Percentiles rank a stretch among this genome's conserved stretches.
Conservation (phyloP, 1,140 invertebrate species). For the Philaenus spumarius region DNA sequence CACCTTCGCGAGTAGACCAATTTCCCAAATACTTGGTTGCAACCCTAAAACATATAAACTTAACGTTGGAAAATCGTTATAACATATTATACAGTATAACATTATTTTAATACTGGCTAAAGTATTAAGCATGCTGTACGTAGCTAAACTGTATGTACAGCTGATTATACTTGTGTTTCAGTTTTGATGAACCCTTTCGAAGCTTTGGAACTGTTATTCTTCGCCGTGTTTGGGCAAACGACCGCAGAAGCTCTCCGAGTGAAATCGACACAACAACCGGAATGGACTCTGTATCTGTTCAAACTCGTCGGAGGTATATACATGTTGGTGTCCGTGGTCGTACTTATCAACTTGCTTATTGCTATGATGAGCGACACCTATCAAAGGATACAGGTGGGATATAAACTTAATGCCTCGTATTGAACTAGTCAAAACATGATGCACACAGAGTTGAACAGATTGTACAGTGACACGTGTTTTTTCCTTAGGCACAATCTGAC, state of each 20-base stretch:
- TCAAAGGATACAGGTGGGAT: conserved; percentile 90
- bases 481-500: conserved; percentile 89
- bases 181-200: conserved; percentile 80
- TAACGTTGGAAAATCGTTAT: too few species aligned
- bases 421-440: too few species aligned
- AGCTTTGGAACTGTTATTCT: conserved; percentile 96
- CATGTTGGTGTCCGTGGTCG: conserved; percentile 97
- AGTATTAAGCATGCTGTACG: too few species aligned
- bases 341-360: conserved; percentile 98
- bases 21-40: too few species aligned
- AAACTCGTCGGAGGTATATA: conserved; percentile 85
- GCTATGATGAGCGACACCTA: conserved; percentile 99
- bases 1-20: too few species aligned
- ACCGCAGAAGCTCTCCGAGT: conserved; percentile 72
- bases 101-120: too few species aligned
- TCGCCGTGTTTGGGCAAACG: conserved; percentile 97
- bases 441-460: neutral
- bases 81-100: too few species aligned
- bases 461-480: neutral
- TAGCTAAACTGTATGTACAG: too few species aligned
- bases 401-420: too few species aligned
- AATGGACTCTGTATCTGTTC: conserved; percentile 71
- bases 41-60: too few species aligned
- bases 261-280: conserved; percentile 48
- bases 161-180: conserved; percentile 50